These are phyloP conservation scores for Elaphurus davidianus DNA, from an alignment of 2,113 vertebrate species.

Conservation along the genomic window DNA sequence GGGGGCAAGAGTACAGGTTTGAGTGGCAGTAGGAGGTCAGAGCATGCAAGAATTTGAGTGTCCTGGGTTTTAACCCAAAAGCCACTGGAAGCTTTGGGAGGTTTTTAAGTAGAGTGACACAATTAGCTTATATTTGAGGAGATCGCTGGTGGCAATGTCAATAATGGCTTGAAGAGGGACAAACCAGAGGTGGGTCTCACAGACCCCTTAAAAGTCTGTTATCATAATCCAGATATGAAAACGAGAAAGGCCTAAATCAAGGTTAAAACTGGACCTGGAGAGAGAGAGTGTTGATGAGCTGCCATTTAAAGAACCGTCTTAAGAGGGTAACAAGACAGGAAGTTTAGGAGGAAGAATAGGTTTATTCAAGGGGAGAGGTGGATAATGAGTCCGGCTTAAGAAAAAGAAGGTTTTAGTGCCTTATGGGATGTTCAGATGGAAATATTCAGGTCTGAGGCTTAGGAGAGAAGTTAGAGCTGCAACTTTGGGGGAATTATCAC, in stretches of 20 bases:
- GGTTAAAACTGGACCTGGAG: neutral
- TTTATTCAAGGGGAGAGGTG: neutral
- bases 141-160: neutral
- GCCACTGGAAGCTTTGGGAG: neutral
- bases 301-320: neutral
- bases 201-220: neutral
- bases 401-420: neutral
- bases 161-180: neutral
- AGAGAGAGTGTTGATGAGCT: neutral
- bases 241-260: neutral
- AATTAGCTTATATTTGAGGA: neutral
- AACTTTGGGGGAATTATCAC: neutral
- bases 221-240: neutral
- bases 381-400: neutral
- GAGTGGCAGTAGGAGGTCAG: neutral
- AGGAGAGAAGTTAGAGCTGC: neutral
- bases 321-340: neutral
- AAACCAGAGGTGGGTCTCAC: neutral
- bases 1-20: neutral
- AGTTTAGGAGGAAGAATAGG: neutral
- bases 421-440: neutral
- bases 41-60: neutral
- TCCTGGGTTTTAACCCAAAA: neutral
- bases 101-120: neutral
- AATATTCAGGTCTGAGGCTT: neutral